Conservation (phyloP, 2,888 invertebrate species). For the Scaptodrosophila latifasciaeformis region DNA sequence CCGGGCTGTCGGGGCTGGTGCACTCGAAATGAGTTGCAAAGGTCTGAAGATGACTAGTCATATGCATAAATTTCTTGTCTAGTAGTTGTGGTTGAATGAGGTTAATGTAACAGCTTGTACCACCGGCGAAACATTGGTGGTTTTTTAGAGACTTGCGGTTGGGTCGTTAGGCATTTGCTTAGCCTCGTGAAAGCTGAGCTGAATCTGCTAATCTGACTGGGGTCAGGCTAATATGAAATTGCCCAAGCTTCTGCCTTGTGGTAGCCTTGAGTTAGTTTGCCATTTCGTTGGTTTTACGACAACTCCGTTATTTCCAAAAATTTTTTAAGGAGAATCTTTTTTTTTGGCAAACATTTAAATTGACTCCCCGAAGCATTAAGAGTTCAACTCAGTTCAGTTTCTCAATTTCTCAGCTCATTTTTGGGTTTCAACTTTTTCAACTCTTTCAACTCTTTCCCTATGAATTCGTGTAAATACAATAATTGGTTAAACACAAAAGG, state of each 20-base stretch:
- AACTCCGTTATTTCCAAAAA: too few species aligned
- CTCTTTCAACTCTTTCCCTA: too few species aligned
- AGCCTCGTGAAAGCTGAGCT: too few species aligned
- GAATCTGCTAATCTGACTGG: too few species aligned
- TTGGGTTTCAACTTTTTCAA: neutral
- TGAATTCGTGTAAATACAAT: neutral
- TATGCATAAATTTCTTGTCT: too few species aligned
- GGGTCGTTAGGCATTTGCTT: neutral
- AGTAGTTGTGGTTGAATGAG: conserved; percentile 53
- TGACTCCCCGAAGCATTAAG: too few species aligned
- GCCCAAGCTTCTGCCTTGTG: too few species aligned
- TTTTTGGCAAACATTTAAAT: too few species aligned
- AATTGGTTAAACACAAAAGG: conserved; percentile 1
- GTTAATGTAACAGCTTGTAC: conserved; percentile 56
- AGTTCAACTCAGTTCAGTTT: too few species aligned
- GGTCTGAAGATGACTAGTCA: neutral
- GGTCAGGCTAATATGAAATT: too few species aligned
- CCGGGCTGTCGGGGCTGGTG: neutral
- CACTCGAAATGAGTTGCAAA: neutral
- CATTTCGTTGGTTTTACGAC: conserved; percentile 51
- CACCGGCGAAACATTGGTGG: conserved; percentile 13
- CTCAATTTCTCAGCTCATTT: too few species aligned
- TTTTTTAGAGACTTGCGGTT: conserved; percentile 55
- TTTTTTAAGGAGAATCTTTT: too few species aligned
- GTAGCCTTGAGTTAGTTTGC: conserved; percentile 49